These are phyloP conservation scores for Tenthredo notha DNA, from an alignment of 2,888 invertebrate species.

Conservation along the genomic window DNA sequence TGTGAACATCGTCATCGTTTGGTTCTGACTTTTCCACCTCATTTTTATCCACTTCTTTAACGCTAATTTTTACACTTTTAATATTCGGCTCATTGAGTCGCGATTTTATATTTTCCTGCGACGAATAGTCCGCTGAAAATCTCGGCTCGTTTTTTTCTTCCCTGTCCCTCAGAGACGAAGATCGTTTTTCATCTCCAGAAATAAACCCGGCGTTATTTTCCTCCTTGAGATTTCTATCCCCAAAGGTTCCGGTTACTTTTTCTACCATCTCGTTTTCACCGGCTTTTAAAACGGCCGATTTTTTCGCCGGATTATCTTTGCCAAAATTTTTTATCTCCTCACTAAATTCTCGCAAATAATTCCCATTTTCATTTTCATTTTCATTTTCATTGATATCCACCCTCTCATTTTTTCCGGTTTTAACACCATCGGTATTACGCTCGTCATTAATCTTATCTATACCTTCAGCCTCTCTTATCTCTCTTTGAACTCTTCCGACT, in stretches of 20 bases:
- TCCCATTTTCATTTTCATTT: conserved; percentile 29
- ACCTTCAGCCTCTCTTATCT: conserved; percentile 9
- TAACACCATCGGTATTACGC: background rate
- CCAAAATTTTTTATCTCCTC: background rate
- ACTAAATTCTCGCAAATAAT: background rate
- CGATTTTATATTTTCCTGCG: background rate
- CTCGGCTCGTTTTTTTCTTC: background rate
- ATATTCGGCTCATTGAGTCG: background rate
- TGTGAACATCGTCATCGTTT: conserved; percentile 12
- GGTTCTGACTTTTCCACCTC: conserved; percentile 28
- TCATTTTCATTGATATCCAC: conserved; percentile 4
- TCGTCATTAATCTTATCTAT: conserved; percentile 25
- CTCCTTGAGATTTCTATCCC: background rate
- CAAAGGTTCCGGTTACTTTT: background rate
- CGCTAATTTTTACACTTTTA: background rate
- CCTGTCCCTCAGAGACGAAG: background rate
- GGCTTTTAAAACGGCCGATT: background rate
- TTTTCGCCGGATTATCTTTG: conserved; percentile 36
- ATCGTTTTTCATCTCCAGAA: conserved; percentile 12
- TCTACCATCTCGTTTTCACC: background rate
- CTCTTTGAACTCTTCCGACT: conserved; percentile 7
- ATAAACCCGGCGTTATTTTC: background rate
- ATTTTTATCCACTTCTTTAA: background rate
- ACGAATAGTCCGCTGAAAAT: background rate
- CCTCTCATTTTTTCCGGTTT: background rate